Evolutionary conservation across 2,888 invertebrate species (phyloP), one percentile per base, ranked within the genome.

Genomic region (Eubasilissa splendida): DNA sequence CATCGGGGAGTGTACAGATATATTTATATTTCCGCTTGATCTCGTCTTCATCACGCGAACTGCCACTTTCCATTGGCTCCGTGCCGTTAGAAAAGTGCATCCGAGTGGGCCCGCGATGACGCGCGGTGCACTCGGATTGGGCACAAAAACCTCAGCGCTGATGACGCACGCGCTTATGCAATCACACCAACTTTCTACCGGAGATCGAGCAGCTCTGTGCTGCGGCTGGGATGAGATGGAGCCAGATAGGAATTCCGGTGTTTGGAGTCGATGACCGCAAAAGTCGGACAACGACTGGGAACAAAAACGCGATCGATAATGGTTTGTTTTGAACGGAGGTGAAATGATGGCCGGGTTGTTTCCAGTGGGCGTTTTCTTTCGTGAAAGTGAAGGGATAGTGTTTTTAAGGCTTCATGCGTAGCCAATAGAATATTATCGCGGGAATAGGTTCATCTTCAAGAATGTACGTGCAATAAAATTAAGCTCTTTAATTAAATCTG

Each of bases 111-210:
- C 22, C 31, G 54, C 12, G 56, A 33, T 71, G 71, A 71, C 71
- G 71, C 71, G 56, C 53, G 53, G 31, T 54, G 71, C 71, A 31
- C 31, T 42, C 54, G 71, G 4, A 80, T 80, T 68, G 56, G 65
- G 75, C 74, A 76, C 76, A 66, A 71, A 53, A 73, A 59, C 78
- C 75, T 68, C 63, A 12, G 52, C 42, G 68, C 14, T 68, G 42
- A 33, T 68, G 68, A 68, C 68, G 68, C 68, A 50, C 50, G 22
- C 71, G 52, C 60, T 81, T 81, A 81, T 76, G 81, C 79, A 81
- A 81, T 63, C 68, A 33, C 42, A 33, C 76, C 77, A 81, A 81
- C 81, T 81, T 81, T 81, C 81, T 81, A 81, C 75, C 79, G 73
- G 68, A 79, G 79, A 81, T 81, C 81, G 76, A 81, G 79, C 76